These are phyloP conservation scores for Phengaris alcon DNA, from an alignment of 2,888 invertebrate genomes.

Conservation along the genomic window DNA sequence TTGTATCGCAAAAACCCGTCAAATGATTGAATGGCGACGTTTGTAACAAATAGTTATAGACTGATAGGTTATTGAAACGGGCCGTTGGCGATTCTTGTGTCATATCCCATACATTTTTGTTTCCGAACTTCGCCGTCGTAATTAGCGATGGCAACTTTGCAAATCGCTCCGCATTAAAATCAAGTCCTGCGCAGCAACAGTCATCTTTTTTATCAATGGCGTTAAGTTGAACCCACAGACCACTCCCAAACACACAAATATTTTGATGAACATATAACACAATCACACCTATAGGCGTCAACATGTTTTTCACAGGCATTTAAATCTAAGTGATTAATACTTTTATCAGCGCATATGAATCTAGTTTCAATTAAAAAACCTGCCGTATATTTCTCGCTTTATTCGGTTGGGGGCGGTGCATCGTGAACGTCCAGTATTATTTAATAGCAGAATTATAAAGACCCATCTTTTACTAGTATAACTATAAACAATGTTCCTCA, in stretches of 20 bases:
- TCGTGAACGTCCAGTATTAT: slow-evolving; percentile 47
- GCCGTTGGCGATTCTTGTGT: too few species aligned
- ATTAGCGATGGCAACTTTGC: too few species aligned
- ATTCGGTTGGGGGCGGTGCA: slow-evolving; percentile 74
- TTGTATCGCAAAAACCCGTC: too few species aligned
- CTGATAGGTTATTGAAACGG: too few species aligned
- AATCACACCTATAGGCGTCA: slow-evolving; percentile 46
- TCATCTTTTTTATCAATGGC: background rate
- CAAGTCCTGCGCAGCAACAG: background rate
- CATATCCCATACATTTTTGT: too few species aligned
- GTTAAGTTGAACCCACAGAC: background rate
- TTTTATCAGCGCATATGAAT: slow-evolving; percentile 68
- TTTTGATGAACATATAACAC: background rate
- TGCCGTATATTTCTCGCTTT: slow-evolving; percentile 75
- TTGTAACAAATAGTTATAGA: too few species aligned
- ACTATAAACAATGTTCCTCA: slow-evolving; percentile 42
- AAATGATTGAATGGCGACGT: too few species aligned
- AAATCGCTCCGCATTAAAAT: too few species aligned
- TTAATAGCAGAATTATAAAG: slow-evolving; percentile 53
- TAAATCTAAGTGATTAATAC: slow-evolving; percentile 64
- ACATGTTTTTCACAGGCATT: slow-evolving; percentile 54
- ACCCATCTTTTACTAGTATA: slow-evolving; percentile 47
- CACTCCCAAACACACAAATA: background rate
- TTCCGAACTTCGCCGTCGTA: too few species aligned
- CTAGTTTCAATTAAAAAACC: slow-evolving; percentile 76